phyloP scores from a whole-genome alignment of 2,888 invertebrate species.

The Limnephilus rhombicus region DNA sequence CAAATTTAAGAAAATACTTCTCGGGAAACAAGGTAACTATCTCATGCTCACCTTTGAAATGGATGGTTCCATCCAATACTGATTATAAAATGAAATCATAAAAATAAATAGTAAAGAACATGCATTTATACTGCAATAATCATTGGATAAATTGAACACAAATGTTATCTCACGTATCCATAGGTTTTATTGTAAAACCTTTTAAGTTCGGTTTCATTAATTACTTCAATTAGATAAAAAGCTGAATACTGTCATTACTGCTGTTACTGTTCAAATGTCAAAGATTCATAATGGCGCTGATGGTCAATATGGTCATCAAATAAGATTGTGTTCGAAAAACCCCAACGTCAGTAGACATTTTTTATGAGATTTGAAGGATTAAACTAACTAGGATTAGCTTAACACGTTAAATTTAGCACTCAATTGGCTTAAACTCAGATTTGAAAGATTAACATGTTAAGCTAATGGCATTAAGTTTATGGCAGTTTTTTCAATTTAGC shows the following conservation, averaged over 20 bases:
- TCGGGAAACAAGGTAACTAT: not conserved
- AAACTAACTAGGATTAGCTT: no score
- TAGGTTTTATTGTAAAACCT: not conserved
- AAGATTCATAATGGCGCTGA: no score
- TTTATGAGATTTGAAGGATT: not conserved
- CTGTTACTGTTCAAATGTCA: no score
- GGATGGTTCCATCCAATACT: conserved; percentile 62
- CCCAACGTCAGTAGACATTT: not conserved
- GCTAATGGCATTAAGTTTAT: not conserved
- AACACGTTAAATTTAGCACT: no score
- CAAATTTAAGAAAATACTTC: not conserved
- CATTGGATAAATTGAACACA: not conserved
- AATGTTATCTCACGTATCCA: not conserved
- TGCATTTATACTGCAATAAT: not conserved
- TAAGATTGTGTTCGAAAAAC: no score
- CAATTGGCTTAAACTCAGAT: not conserved
- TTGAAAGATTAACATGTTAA: not conserved
- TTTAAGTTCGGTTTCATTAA: no score
- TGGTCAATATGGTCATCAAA: no score
- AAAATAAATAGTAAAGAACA: conserved; percentile 37
- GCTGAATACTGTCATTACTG: no score
- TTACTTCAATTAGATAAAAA: no score
- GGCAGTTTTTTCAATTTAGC: not conserved
- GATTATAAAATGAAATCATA: conserved; percentile 57
- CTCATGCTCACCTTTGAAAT: conserved; percentile 53